Evolutionary conservation across 2,797 vertebrate genomes (phyloP).

Genomic region (Schizopygopsis malacanthus): DNA sequence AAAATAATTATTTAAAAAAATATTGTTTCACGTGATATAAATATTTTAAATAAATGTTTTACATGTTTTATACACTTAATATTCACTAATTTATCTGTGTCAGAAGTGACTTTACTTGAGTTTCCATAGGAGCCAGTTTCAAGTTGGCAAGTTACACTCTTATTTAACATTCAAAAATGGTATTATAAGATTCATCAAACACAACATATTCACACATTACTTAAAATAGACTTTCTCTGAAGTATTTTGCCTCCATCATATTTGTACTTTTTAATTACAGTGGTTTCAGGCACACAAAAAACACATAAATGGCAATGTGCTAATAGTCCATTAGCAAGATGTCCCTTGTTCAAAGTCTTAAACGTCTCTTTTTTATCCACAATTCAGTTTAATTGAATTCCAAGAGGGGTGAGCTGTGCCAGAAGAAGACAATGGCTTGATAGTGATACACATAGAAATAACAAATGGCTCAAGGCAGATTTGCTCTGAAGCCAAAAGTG

Average conservation of each 20-base stretch:
- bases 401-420: slow-evolving; percentile 17
- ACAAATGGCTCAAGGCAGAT: slow-evolving; percentile 28
- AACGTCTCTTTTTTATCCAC: slow-evolving; percentile 23
- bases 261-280: slow-evolving; percentile 9
- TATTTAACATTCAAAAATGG: background rate
- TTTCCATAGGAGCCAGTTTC: background rate
- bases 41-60: background rate
- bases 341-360: slow-evolving; percentile 28
- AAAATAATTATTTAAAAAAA: too few species aligned
- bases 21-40: background rate
- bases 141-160: background rate
- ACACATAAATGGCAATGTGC: slow-evolving; percentile 12
- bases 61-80: background rate
- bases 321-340: slow-evolving; percentile 46
- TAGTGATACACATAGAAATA: slow-evolving; percentile 40
- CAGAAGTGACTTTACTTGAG: background rate
- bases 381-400: slow-evolving; percentile 40
- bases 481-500: slow-evolving; percentile 25
- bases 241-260: slow-evolving; percentile 3
- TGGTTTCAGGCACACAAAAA: slow-evolving; percentile 35
- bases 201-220: background rate
- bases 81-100: background rate
- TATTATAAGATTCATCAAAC: background rate
- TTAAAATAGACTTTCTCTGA: background rate
- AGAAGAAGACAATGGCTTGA: slow-evolving; percentile 33